Evolutionary conservation across 2,888 invertebrate genomes (phyloP).

Genomic region (Macaria notata): DNA sequence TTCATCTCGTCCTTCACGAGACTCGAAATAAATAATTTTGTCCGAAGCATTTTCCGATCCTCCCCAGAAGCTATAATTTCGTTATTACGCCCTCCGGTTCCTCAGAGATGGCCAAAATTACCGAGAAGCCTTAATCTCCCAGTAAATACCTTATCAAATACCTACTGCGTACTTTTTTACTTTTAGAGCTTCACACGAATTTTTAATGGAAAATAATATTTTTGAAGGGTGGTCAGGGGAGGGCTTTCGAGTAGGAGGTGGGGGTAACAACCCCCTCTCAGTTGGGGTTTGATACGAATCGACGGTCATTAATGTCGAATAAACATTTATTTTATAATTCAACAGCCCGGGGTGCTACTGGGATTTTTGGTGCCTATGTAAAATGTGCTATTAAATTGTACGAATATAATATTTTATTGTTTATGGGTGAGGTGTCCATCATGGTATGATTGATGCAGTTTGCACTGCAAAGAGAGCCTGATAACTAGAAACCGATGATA

Average conservation of each 20-base stretch:
- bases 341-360: constrained; percentile 22
- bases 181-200: constrained; percentile 22
- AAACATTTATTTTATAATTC: constrained; percentile 48
- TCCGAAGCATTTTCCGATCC: constrained; percentile 8
- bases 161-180: neutral
- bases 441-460: too few relatives aligned
- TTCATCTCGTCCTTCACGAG: constrained; percentile 6
- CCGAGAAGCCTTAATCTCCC: constrained; percentile 19
- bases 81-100: constrained; percentile 21
- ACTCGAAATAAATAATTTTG: constrained; percentile 12
- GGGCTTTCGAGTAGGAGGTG: neutral
- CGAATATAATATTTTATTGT: too few relatives aligned
- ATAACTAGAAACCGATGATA: too few relatives aligned
- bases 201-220: constrained; percentile 26
- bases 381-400: too few relatives aligned
- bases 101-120: constrained; percentile 14
- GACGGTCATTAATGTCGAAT: constrained; percentile 55
- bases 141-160: constrained; percentile 23
- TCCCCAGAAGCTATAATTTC: constrained; percentile 16
- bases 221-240: constrained; percentile 20
- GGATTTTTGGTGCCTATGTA: neutral
- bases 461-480: too few relatives aligned
- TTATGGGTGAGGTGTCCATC: too few relatives aligned
- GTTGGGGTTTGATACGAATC: constrained; percentile 45
- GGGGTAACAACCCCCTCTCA: constrained; percentile 7